Percentiles rank a stretch among this genome's conserved stretches.
phyloP scores from a whole-genome alignment of 2,797 vertebrate genomes.

The Siniperca obscura region DNA sequence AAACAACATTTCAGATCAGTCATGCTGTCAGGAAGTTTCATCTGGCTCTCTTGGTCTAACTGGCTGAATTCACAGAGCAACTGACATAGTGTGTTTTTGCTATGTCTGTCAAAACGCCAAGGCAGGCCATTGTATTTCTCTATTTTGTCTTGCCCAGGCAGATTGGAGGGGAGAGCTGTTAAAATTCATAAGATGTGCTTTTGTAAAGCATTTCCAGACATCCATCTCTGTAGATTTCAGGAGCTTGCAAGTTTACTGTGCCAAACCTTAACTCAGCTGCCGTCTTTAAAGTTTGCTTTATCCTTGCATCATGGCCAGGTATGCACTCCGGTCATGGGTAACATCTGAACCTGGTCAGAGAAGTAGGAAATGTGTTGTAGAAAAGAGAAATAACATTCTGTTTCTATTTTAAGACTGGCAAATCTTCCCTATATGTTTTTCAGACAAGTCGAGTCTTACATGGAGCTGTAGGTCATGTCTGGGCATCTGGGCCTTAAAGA shows the following conservation, averaged over 20 bases:
- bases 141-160: constrained; percentile 46
- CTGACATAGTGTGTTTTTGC: constrained; percentile 57
- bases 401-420: not conserved
- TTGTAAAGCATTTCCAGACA: constrained; percentile 58
- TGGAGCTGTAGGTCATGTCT: not conserved
- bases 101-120: constrained; percentile 64
- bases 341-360: constrained; percentile 29
- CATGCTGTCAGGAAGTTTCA: constrained; percentile 52
- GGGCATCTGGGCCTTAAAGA: not conserved
- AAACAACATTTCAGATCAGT: constrained; percentile 43
- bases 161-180: constrained; percentile 51
- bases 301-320: constrained; percentile 37
- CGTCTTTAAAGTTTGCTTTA: constrained; percentile 46
- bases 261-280: constrained; percentile 48
- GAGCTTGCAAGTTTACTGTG: constrained; percentile 38
- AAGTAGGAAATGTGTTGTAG: not conserved
- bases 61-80: constrained; percentile 57
- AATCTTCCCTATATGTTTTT: not conserved
- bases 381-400: constrained; percentile 8
- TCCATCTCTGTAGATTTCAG: constrained; percentile 49
- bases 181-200: constrained; percentile 63
- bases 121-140: constrained; percentile 53
- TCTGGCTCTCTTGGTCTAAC: constrained; percentile 52
- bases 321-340: constrained; percentile 22
- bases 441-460: not conserved